Evolutionary conservation across 1,140 invertebrate genomes (phyloP).

Genomic region (Nixonia krombeini): DNA sequence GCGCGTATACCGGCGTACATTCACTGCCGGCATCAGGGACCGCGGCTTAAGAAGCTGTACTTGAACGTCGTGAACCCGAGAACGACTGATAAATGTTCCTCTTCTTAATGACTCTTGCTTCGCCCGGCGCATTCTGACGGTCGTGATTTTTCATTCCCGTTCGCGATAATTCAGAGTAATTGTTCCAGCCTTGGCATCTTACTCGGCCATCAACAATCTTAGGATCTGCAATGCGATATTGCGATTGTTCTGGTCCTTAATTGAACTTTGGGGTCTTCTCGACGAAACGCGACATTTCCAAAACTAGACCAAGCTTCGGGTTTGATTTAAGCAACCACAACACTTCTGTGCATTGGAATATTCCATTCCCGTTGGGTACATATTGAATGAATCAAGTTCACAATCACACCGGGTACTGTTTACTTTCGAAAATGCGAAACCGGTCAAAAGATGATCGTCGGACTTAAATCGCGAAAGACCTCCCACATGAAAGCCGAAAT

Average conservation of each 20-base stretch:
- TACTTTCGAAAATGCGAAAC: too few relatives aligned
- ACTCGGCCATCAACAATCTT: background rate
- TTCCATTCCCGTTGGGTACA: too few relatives aligned
- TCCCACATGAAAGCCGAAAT: background rate
- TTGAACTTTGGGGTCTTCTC: too few relatives aligned
- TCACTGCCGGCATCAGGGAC: conserved; percentile 22
- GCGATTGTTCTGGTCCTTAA: too few relatives aligned
- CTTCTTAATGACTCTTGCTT: conserved; percentile 39
- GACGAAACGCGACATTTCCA: too few relatives aligned
- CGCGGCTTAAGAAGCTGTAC: background rate
- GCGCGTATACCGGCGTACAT: conserved; percentile 1
- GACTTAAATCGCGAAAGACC: background rate
- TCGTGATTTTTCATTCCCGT: conserved; percentile 36
- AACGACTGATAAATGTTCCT: conserved; percentile 32
- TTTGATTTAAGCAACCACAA: too few relatives aligned
- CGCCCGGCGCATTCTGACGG: conserved; percentile 31
- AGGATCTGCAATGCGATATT: too few relatives aligned
- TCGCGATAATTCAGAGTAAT: conserved; percentile 39
- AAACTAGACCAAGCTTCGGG: too few relatives aligned
- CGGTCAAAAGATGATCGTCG: too few relatives aligned
- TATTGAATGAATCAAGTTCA: too few relatives aligned
- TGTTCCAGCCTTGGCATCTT: conserved; percentile 34
- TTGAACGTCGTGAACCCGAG: conserved; percentile 4
- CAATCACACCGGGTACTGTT: too few relatives aligned
- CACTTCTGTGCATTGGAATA: too few relatives aligned